Conservation (phyloP, 2,797 vertebrate species). For the Sebastolobus altivelis region DNA sequence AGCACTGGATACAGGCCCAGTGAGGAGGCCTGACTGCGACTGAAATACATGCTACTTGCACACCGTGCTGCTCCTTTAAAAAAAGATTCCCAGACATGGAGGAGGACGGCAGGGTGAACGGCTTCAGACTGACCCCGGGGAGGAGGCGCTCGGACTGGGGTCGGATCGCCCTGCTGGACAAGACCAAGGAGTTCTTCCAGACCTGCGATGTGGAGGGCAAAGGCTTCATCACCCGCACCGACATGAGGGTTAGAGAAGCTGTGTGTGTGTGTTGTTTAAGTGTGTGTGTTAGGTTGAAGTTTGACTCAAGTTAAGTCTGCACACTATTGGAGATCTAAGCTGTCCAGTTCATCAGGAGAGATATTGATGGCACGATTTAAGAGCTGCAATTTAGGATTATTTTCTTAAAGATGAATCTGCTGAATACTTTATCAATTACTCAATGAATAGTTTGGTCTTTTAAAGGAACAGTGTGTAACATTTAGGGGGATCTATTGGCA, state of each 20-base stretch:
- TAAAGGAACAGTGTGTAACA: not conserved
- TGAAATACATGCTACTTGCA: slow-evolving; percentile 5
- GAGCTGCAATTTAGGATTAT: not conserved
- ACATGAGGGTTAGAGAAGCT: slow-evolving; percentile 90
- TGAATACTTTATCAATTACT: not conserved
- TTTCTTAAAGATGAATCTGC: not conserved
- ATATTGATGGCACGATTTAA: not conserved
- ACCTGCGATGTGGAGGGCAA: slow-evolving; percentile 92
- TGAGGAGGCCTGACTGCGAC: slow-evolving; percentile 31
- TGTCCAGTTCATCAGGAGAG: no score
- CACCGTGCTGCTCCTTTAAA: not conserved
- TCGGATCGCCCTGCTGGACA: slow-evolving; percentile 83
- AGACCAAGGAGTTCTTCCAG: slow-evolving; percentile 92
- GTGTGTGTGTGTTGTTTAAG: not conserved
- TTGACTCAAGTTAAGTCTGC: not conserved
- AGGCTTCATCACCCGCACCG: slow-evolving; percentile 89
- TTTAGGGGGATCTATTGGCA: no score
- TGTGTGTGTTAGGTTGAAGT: not conserved
- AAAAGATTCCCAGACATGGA: slow-evolving; percentile 64
- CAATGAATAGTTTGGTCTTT: not conserved
- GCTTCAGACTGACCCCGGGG: slow-evolving; percentile 24
- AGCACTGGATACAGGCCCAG: slow-evolving; percentile 9
- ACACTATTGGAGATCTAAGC: not conserved
- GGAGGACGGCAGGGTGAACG: slow-evolving; percentile 61
- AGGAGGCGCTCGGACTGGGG: slow-evolving; percentile 68